Percentiles rank a stretch among this genome's conserved stretches.
These are phyloP conservation scores for Nycteola revayana DNA, from an alignment of 2,888 invertebrate genomes.

Conservation along the genomic window DNA sequence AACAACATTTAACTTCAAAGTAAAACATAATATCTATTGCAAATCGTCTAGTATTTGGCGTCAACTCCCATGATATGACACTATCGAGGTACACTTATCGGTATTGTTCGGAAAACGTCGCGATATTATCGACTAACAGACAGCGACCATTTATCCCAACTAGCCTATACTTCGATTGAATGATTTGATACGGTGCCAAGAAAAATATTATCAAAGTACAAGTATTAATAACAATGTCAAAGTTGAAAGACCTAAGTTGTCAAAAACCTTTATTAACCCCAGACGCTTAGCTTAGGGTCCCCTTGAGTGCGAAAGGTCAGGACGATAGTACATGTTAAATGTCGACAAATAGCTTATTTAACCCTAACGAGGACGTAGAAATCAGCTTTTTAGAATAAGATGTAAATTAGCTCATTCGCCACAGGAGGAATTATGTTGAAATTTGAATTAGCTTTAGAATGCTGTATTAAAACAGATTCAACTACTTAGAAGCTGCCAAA, in stretches of 20 bases:
- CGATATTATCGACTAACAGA: conserved; percentile 37
- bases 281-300: conserved; percentile 16
- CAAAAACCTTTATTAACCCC: conserved; percentile 19
- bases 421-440: no score
- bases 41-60: conserved; percentile 25
- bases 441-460: conserved; percentile 36
- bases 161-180: conserved; percentile 18
- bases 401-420: conserved; percentile 14
- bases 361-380: conserved; percentile 24
- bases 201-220: conserved; percentile 9
- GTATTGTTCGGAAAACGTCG: conserved; percentile 31
- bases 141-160: conserved; percentile 30
- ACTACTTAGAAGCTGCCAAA: conserved; percentile 34
- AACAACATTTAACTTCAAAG: no score
- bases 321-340: conserved; percentile 25
- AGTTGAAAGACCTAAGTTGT: conserved; percentile 24
- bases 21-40: conserved; percentile 23
- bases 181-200: conserved; percentile 24
- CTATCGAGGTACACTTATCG: conserved; percentile 34
- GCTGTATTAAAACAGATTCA: conserved; percentile 27
- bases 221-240: conserved; percentile 17
- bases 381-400: conserved; percentile 13
- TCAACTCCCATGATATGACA: conserved; percentile 26
- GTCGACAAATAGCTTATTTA: conserved; percentile 34
- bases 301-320: conserved; percentile 29